Evolutionary conservation across 2,113 vertebrate genomes (phyloP).

Genomic region (Haemorhous mexicanus): DNA sequence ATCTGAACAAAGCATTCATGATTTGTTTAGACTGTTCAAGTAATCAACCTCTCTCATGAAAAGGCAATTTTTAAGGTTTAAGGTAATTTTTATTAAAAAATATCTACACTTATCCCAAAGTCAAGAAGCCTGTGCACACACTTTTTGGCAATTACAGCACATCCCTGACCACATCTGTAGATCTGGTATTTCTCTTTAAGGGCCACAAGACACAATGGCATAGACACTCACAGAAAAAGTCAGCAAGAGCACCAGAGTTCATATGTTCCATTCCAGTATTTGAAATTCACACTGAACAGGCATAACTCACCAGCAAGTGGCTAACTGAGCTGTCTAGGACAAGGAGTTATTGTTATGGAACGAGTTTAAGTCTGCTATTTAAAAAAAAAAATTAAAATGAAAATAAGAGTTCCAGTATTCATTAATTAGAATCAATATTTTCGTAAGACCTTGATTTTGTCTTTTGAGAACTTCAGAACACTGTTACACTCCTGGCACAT

Average conservation of each 20-base stretch:
- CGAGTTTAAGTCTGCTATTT: neutral
- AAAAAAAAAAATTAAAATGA: neutral
- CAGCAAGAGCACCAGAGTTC: neutral
- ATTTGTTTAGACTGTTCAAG: neutral
- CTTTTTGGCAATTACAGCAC: neutral
- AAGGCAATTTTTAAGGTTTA: neutral
- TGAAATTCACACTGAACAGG: neutral
- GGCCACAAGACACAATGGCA: neutral
- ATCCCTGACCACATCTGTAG: neutral
- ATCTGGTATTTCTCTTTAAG: neutral
- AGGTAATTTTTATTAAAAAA: neutral
- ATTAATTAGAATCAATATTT: neutral
- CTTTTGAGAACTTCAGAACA: neutral
- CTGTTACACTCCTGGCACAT: neutral
- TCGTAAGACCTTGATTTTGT: neutral
- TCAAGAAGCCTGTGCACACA: accelerated
- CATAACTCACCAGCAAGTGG: neutral
- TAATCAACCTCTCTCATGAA: neutral
- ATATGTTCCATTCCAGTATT: neutral
- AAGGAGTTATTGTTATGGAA: neutral
- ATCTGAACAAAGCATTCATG: neutral
- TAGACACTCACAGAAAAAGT: neutral
- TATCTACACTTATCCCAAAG: neutral
- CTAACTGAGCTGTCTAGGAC: neutral
- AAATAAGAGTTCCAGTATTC: neutral